phyloP scores from a whole-genome alignment of 2,797 vertebrate species.

The Acanthurus lineatus region DNA sequence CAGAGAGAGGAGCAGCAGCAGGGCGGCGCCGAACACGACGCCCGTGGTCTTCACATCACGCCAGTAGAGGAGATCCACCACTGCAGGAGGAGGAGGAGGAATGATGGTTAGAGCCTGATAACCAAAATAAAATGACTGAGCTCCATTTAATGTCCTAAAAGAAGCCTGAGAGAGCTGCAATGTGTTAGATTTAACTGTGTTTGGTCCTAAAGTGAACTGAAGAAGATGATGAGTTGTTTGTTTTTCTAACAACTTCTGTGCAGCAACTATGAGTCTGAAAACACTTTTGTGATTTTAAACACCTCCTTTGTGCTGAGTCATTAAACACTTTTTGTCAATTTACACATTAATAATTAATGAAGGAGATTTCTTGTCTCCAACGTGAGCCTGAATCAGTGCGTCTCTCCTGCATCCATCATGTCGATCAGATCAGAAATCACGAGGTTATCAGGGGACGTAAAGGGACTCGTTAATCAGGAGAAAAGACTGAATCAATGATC shows the following conservation, averaged over 20 bases:
- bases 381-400: too few species aligned
- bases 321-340: too few species aligned
- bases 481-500: neutral
- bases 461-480: neutral
- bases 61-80: slow-evolving; percentile 98
- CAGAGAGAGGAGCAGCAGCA: slow-evolving; percentile 95
- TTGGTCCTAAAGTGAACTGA: neutral
- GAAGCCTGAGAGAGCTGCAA: neutral
- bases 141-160: neutral
- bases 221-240: too few species aligned
- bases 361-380: too few species aligned
- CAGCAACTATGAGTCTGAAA: too few species aligned
- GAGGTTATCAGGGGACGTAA: neutral
- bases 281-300: too few species aligned
- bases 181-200: neutral
- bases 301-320: too few species aligned
- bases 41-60: slow-evolving; percentile 95
- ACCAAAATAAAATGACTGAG: neutral
- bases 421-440: neutral
- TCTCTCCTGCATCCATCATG: too few species aligned
- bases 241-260: too few species aligned
- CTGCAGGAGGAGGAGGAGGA: slow-evolving; percentile 72
- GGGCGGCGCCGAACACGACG: slow-evolving; percentile 92
- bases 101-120: neutral
- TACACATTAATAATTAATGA: too few species aligned